Evolutionary conservation across 2,113 vertebrate species (phyloP).

Genomic region (Ceyx margarethae): DNA sequence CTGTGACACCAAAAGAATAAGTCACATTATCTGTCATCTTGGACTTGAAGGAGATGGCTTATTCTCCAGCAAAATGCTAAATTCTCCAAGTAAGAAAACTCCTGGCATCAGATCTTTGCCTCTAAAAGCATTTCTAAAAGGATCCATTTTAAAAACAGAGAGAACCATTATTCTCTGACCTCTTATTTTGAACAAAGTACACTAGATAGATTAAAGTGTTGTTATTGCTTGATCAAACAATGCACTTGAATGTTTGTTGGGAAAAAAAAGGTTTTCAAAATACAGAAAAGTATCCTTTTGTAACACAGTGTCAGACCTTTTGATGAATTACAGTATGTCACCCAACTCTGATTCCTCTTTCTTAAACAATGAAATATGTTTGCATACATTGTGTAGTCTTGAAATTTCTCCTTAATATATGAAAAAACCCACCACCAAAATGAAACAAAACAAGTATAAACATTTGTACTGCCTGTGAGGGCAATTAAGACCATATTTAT

Average conservation of each 20-base stretch:
- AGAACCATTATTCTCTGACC: constrained; percentile 1
- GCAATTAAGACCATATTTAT: constrained; percentile 28
- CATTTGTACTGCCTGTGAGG: neutral
- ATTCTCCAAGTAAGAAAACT: neutral
- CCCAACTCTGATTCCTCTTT: constrained; percentile 6
- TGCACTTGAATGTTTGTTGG: constrained; percentile 7
- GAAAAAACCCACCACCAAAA: neutral
- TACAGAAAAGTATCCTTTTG: neutral
- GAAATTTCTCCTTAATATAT: constrained; percentile 11
- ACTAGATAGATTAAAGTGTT: constrained; percentile 25
- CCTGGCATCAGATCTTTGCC: neutral
- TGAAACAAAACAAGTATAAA: constrained; percentile 3
- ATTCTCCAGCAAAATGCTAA: neutral
- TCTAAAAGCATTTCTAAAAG: constrained; percentile 24
- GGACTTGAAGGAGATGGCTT: neutral
- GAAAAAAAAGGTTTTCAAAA: constrained; percentile 30
- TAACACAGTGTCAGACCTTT: constrained; percentile 8
- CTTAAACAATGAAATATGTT: neutral
- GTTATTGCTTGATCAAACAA: constrained; percentile 53
- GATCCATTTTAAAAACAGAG: neutral
- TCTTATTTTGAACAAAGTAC: constrained; percentile 27
- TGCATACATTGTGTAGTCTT: constrained; percentile 17
- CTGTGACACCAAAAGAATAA: neutral
- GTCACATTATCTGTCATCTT: neutral
- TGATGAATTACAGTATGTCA: constrained; percentile 36